Percentiles rank a stretch among this genome's conserved stretches.
Evolutionary conservation across 2,888 invertebrate genomes (phyloP).

Genomic region (Sphinx pinastri): DNA sequence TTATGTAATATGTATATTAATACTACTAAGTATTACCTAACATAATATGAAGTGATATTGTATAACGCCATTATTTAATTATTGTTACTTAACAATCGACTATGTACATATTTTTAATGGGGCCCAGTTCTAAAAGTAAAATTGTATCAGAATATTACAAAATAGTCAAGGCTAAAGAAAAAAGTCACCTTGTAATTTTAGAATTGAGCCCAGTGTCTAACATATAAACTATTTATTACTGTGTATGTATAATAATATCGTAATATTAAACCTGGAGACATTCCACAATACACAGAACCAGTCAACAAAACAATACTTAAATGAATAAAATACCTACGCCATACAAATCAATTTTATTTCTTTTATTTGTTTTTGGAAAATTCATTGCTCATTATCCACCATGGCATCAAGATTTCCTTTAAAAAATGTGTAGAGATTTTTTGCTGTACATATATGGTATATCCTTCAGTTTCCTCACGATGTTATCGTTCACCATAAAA

Average conservation of each 20-base stretch:
- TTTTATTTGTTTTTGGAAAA: background rate
- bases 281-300: slow-evolving; percentile 52
- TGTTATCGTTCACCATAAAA: too few species aligned
- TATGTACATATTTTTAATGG: slow-evolving; percentile 1
- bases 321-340: slow-evolving; percentile 61
- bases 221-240: background rate
- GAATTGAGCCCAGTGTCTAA: slow-evolving; percentile 10
- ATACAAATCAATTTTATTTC: slow-evolving; percentile 42
- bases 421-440: too few species aligned
- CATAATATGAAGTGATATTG: slow-evolving; percentile 33
- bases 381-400: too few species aligned
- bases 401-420: too few species aligned
- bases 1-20: background rate
- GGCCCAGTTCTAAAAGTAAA: slow-evolving; percentile 2
- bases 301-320: slow-evolving; percentile 52
- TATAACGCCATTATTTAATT: slow-evolving; percentile 28
- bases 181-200: slow-evolving; percentile 1
- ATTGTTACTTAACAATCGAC: background rate
- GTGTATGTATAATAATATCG: slow-evolving; percentile 3
- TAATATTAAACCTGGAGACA: slow-evolving; percentile 37
- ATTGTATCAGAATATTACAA: background rate
- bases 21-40: slow-evolving; percentile 7
- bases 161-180: background rate
- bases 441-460: too few species aligned
- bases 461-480: too few species aligned